Percentiles rank a stretch among this genome's conserved stretches.
These are phyloP conservation scores for Drosophila sordidapex DNA, from an alignment of 2,888 invertebrate genomes.

Conservation along the genomic window DNA sequence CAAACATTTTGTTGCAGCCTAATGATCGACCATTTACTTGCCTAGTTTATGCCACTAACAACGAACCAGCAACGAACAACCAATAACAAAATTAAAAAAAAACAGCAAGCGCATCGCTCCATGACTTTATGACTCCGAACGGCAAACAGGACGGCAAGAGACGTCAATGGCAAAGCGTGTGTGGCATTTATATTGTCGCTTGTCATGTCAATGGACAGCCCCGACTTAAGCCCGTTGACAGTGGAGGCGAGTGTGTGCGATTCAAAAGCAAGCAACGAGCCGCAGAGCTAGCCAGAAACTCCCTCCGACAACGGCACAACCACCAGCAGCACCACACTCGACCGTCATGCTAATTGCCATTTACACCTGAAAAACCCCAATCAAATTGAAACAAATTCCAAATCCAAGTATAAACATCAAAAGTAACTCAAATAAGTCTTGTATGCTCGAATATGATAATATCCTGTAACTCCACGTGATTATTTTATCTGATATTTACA, in stretches of 20 bases:
- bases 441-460: conserved; percentile 10
- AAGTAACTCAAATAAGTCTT: neutral
- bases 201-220: conserved; percentile 62
- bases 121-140: conserved; percentile 59
- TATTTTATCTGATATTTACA: neutral
- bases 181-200: conserved; percentile 68
- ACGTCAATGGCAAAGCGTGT: conserved; percentile 56
- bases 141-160: conserved; percentile 47
- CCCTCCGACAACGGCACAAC: neutral
- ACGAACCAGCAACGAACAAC: conserved; percentile 40
- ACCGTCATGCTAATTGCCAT: conserved; percentile 68
- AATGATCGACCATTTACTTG: conserved; percentile 68
- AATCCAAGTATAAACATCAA: conserved; percentile 27
- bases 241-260: conserved; percentile 22
- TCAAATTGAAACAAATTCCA: conserved; percentile 64
- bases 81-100: conserved; percentile 50
- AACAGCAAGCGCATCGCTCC: conserved; percentile 65
- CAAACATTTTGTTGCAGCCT: conserved; percentile 81
- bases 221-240: conserved; percentile 59
- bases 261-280: conserved; percentile 16
- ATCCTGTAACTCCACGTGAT: conserved; percentile 25
- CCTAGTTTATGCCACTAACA: conserved; percentile 63
- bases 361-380: conserved; percentile 69
- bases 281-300: conserved; percentile 1
- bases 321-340: neutral